Conservation (phyloP, 2,797 vertebrate genomes). For the Cryptoprocta ferox region DNA sequence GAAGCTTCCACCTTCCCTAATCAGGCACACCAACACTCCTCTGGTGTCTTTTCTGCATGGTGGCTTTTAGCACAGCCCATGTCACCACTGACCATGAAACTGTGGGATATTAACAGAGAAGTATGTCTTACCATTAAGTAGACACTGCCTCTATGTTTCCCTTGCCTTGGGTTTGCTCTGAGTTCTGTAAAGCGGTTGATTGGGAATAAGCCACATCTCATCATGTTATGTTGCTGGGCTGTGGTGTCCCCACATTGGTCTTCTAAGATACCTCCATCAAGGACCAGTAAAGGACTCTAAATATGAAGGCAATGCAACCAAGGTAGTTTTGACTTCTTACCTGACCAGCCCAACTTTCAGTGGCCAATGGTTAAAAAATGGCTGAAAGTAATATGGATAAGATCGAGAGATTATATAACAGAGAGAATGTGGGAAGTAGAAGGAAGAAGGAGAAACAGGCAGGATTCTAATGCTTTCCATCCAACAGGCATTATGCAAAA, state of each 20-base stretch:
- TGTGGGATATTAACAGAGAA: neutral
- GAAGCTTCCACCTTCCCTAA: fast-evolving
- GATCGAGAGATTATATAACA: neutral
- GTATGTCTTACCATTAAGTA: neutral
- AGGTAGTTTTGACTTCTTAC: neutral
- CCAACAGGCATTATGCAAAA: neutral
- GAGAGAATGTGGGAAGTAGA: no score
- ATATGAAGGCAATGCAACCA: neutral
- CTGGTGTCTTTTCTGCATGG: neutral
- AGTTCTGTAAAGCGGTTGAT: neutral
- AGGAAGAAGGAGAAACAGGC: neutral
- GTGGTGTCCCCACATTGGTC: neutral
- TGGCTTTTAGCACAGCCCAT: neutral
- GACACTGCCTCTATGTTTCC: neutral
- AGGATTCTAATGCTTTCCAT: neutral
- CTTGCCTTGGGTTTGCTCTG: neutral
- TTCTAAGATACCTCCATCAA: neutral
- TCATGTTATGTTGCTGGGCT: neutral
- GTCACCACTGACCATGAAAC: neutral
- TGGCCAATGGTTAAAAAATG: neutral
- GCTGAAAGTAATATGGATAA: neutral
- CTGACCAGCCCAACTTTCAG: neutral
- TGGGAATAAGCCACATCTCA: neutral
- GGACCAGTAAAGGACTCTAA: neutral
- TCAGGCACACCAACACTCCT: fast-evolving